Evolutionary conservation across 2,797 vertebrate genomes (phyloP), one percentile per base, ranked within the genome.

Genomic region (Chaetophractus vellerosus): DNA sequence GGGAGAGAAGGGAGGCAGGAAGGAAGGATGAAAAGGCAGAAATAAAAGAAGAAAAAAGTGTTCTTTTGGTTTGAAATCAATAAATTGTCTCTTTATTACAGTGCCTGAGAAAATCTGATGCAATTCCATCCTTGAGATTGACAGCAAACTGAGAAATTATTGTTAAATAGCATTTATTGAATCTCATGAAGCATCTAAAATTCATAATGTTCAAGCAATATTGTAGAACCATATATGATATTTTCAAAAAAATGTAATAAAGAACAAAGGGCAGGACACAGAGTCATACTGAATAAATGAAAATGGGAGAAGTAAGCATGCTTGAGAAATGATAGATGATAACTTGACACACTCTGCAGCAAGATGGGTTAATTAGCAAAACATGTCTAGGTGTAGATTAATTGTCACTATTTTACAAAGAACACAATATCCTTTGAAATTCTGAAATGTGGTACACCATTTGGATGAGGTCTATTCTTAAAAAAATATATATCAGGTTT

Each of bases 401-500:
- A 50, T 33, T 91, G 23, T 68, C 15, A 80, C 4, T 80, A 14
- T 94, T 68, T 45, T 57, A 45, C 15, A 26, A 36, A 66, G 85
- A 72, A 41, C 6, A 36, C 8, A 71, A 9, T 63, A 75, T 41
- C 10, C 6, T 87, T 88, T 93, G 15, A 50, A 72, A 69, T 80
- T 3, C 16, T 83, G 1, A 75, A 94, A 41, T 66, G 36, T 63
- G 38, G 1, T 80, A 0, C 5, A 66, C 6, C 8, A 57, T 64
- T 68, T 90, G 23, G 28, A 80, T 92, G 79, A 90, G 3, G 26
- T 86, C 1, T 82, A 59, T 45, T 88, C 10, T 79, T 19, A 71
- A 81, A 95, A 78, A 12, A 31, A 28, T 81, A 88, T 94, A 72
- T 96, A 95, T 63, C 9, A 0, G 19, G 7, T 97, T 94, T 93